Percentiles rank a stretch among this genome's conserved stretches.
These are phyloP conservation scores for Phymatocera aterrima DNA, from an alignment of 2,888 invertebrate species.

Conservation along the genomic window DNA sequence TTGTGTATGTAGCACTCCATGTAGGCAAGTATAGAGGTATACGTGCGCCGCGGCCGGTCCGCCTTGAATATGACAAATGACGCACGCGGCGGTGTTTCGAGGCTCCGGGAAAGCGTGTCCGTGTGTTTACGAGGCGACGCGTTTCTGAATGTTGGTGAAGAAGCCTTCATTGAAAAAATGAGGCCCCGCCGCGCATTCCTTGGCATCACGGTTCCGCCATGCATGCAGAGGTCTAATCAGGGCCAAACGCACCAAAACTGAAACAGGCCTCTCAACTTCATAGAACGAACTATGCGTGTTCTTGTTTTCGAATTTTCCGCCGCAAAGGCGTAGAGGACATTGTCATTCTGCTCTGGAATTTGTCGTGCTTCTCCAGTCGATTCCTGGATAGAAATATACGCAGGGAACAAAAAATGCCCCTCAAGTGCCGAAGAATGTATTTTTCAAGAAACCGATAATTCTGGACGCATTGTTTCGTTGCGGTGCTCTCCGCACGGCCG, in stretches of 20 bases:
- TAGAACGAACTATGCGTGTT: not conserved
- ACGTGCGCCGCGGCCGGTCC: not conserved
- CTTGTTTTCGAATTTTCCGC: not conserved
- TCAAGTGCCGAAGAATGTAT: too few relatives aligned
- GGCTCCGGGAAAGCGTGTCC: conserved; percentile 18
- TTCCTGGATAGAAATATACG: too few relatives aligned
- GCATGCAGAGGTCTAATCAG: conserved; percentile 6
- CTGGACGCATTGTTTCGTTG: not conserved
- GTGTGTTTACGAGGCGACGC: conserved; percentile 27
- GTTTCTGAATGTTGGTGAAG: conserved; percentile 16
- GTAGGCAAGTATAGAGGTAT: not conserved
- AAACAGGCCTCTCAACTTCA: not conserved
- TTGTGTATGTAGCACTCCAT: not conserved
- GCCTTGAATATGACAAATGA: conserved; percentile 31
- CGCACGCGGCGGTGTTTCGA: conserved; percentile 22
- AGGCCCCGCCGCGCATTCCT: conserved; percentile 38
- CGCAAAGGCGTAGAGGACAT: too few relatives aligned
- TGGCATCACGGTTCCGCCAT: not conserved
- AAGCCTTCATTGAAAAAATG: conserved; percentile 34
- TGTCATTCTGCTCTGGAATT: too few relatives aligned
- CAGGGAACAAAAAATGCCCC: too few relatives aligned
- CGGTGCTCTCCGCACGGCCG: not conserved
- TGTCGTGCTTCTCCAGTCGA: too few relatives aligned
- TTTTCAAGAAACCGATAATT: too few relatives aligned
- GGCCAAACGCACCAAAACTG: conserved; percentile 12